These are phyloP conservation scores for Acipenser oxyrinchus DNA, from an alignment of 2,797 vertebrate species.

Conservation along the genomic window DNA sequence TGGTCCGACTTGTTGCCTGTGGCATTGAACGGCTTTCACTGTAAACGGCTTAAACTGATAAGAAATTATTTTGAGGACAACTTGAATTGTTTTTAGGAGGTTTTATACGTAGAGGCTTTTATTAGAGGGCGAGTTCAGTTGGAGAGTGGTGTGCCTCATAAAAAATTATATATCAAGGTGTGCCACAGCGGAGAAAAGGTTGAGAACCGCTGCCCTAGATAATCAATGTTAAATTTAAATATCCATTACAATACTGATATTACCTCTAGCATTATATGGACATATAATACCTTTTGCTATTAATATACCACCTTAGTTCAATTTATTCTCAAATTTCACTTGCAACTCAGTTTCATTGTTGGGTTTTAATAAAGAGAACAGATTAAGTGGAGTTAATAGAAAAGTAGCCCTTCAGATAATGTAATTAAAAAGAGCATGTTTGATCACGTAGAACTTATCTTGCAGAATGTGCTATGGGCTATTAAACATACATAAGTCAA, in stretches of 20 bases:
- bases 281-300: conserved; percentile 24
- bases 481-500: conserved; percentile 20
- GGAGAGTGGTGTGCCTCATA: too few species aligned
- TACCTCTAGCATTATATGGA: conserved; percentile 10
- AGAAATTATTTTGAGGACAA: too few species aligned
- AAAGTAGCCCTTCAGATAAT: conserved; percentile 25
- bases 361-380: conserved; percentile 23
- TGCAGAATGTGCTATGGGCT: conserved; percentile 13
- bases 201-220: too few species aligned
- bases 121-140: too few species aligned
- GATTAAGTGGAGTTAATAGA: conserved; percentile 26
- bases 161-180: too few species aligned
- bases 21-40: too few species aligned
- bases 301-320: conserved; percentile 19
- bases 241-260: neutral
- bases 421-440: conserved; percentile 28
- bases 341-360: conserved; percentile 10
- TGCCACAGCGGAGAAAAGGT: too few species aligned
- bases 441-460: conserved; percentile 25
- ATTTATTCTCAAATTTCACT: conserved; percentile 18
- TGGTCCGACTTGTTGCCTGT: too few species aligned
- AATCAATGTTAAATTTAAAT: too few species aligned
- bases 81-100: too few species aligned
- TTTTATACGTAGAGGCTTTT: too few species aligned
- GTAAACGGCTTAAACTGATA: too few species aligned